A percentile compares a stretch with the other conserved stretches of the same genome.
Conservation (phyloP, 2,888 invertebrate species). For the Nyleta sp. region DNA sequence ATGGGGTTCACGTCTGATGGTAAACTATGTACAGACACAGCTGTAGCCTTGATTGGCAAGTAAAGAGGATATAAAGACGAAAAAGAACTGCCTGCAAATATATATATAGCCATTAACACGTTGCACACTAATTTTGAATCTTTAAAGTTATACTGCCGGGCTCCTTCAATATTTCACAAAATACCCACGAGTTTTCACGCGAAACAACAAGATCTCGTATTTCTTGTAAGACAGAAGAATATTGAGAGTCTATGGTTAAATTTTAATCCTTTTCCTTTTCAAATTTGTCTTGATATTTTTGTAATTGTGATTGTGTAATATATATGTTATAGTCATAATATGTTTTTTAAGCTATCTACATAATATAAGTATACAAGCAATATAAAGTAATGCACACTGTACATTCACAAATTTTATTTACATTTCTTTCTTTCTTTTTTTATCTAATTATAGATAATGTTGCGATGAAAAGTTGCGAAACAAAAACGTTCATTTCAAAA, state of each 20-base stretch:
- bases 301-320: too few relatives aligned
- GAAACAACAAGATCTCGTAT: background rate
- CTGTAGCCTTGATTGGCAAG: conserved; percentile 60
- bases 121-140: conserved; percentile 34
- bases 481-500: too few relatives aligned
- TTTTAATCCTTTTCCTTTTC: background rate
- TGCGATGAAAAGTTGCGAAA: too few relatives aligned
- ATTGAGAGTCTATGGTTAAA: background rate
- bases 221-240: background rate
- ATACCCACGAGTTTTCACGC: conserved; percentile 10
- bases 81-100: conserved; percentile 77
- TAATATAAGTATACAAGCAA: too few relatives aligned
- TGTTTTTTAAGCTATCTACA: too few relatives aligned
- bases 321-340: too few relatives aligned
- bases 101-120: conserved; percentile 67
- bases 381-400: too few relatives aligned
- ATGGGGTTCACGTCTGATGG: conserved; percentile 57
- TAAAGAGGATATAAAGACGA: conserved; percentile 53
- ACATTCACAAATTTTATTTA: too few relatives aligned
- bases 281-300: too few relatives aligned
- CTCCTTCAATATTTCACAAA: conserved; percentile 12
- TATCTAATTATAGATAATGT: too few relatives aligned
- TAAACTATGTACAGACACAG: conserved; percentile 57
- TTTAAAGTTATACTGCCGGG: conserved; percentile 14
- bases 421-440: too few relatives aligned